Base-by-base conservation (phyloP, 1,140 invertebrate genomes). In the Zaprionus nigranus region DNA sequence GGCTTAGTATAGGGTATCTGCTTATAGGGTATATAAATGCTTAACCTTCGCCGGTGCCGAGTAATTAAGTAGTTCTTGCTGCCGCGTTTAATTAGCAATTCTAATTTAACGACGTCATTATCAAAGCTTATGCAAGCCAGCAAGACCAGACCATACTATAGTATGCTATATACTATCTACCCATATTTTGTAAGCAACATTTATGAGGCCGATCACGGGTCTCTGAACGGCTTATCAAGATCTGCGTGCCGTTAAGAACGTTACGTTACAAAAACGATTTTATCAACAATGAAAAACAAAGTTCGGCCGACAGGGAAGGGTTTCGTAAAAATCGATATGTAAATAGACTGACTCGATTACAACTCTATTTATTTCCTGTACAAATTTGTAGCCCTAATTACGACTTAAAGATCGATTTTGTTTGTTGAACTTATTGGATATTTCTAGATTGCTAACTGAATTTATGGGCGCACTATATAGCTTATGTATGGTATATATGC, bases 91-190 rank as follows among this genome's bases (percentile, higher is more conserved):
- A 76, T 76, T 76, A 71, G 73, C 73, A 75, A 75, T 75, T 75
- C 68, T 69, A 63, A 78, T 73, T 62, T 75, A 58, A 79, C 53
- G 54, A 60, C 61, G 67, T 71, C 73, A 56, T 57, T 69, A 62
- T 69, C 38, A 69, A 62, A 26, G 65, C 65, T 38, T 40, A 43
- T 51, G 11, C 64, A 66, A 68, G 68, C 20, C 72, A 46, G n/a
- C 46, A 51, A 51, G 46, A 26, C 46, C 12, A 51, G 46, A 51
- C 46, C 46, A 51, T 22, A 20, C 2, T 13, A 5, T 40, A 78
- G 40, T 64, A 38, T 65, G 22, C 22, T 53, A 36, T 36, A 43
- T 60, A 73, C 34, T 30, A 56, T 56, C 22, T 17, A 56, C 36
- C 12, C 51, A 56, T 53, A 64, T 30, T 28, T 65, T 65, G 60